Percentiles rank a stretch among this genome's conserved stretches.
Evolutionary conservation across 2,888 invertebrate species (phyloP).

Genomic region (Drosophila differens): DNA sequence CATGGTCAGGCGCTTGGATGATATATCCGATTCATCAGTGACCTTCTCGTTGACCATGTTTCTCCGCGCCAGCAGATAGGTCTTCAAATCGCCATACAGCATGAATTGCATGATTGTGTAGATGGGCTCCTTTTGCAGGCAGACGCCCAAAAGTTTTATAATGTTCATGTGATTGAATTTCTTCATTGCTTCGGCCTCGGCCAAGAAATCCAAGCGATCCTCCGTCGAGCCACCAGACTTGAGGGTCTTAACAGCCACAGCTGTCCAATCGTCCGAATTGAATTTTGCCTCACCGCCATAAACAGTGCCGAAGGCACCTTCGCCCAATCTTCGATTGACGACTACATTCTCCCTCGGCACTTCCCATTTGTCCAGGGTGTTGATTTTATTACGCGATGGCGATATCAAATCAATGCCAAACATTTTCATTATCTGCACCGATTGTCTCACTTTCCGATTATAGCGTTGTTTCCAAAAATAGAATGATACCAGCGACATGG

Average conservation of each 20-base stretch:
- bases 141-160: slow-evolving; percentile 93
- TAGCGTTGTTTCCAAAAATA: slow-evolving; percentile 89
- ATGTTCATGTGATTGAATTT: slow-evolving; percentile 96
- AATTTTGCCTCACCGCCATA: slow-evolving; percentile 93
- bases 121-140: slow-evolving; percentile 94
- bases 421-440: slow-evolving; percentile 90
- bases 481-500: slow-evolving; percentile 87
- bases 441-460: slow-evolving; percentile 88
- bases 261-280: slow-evolving; percentile 90
- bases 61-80: slow-evolving; percentile 93
- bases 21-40: slow-evolving; percentile 90
- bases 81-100: slow-evolving; percentile 96
- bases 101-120: slow-evolving; percentile 97
- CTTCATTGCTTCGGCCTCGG: slow-evolving; percentile 98
- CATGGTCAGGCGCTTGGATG: slow-evolving; percentile 91
- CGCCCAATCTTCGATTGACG: slow-evolving; percentile 93
- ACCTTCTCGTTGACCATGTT: slow-evolving; percentile 90
- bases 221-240: slow-evolving; percentile 93
- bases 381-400: slow-evolving; percentile 85
- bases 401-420: slow-evolving; percentile 88
- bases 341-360: slow-evolving; percentile 93
- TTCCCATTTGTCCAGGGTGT: slow-evolving; percentile 94
- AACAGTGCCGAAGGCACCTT: slow-evolving; percentile 96
- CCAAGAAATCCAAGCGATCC: slow-evolving; percentile 95
- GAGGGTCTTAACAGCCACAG: slow-evolving; percentile 95